Percentiles rank a stretch among this genome's conserved stretches.
phyloP scores from a whole-genome alignment of 2,797 vertebrate genomes.

The Chrosomus eos region DNA sequence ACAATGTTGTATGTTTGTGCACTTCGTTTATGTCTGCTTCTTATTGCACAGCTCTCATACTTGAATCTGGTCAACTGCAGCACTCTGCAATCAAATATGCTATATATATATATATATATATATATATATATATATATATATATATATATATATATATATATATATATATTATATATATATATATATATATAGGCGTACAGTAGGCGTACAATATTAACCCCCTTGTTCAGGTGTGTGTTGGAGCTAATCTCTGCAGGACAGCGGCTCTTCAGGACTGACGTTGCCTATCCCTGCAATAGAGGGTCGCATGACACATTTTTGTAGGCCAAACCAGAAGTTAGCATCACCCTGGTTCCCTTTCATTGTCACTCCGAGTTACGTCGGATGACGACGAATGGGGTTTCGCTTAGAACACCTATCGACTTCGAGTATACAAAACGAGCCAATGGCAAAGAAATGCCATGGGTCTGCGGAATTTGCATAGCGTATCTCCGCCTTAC shows the following conservation, averaged over 20 bases:
- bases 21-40: neutral
- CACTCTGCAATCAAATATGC: neutral
- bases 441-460: no score
- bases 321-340: neutral
- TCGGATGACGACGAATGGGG: no score
- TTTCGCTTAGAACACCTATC: no score
- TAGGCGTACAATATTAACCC: neutral
- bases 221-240: neutral
- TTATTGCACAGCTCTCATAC: no score
- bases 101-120: neutral
- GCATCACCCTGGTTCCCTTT: neutral
- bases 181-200: neutral
- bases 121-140: neutral
- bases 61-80: neutral
- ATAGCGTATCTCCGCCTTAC: no score
- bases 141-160: neutral
- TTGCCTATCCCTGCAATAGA: no score
- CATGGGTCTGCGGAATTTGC: no score
- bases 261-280: no score
- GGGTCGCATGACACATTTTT: neutral
- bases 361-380: no score
- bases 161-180: neutral
- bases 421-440: no score
- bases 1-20: neutral
- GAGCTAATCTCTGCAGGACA: no score